Base-by-base conservation (phyloP, 2,113 vertebrate genomes). In the Ammodramus savannarum region DNA sequence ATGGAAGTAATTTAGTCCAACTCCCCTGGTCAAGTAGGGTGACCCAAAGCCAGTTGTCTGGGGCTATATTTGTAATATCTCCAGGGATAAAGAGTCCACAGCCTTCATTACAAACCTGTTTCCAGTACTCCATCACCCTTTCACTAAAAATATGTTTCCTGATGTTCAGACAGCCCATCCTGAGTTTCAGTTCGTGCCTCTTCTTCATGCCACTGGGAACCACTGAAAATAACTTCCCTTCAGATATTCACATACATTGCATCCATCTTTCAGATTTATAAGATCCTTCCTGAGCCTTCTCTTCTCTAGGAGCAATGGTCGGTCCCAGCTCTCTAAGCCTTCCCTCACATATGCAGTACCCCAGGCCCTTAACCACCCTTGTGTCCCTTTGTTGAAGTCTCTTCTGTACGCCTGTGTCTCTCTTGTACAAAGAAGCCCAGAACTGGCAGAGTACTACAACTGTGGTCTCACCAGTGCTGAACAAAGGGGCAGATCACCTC, bases 391-490 rank as follows among this genome's bases (percentile, higher is more conserved):
- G 0, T 9, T 69, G 51, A 65, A 29, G 8, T 61, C 22, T 39
- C 10, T 65, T 20, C n/a, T 44, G 19, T 16, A 8, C 4, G 1
- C 8, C 7, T 0, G 1, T 41, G 29, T 32, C 13, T n/a, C 32
- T 25, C 9, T 17, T 7, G 7, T 10, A 38, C 20, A 43, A 32
- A 57, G 46, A 11, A 66, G 41, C 10, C 51, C 62, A 88, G 71
- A 66, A 79, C 3, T 18, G 79, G 23, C 20, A 7, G 44, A 66
- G 5, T n/a, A 15, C 6, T 31, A 4, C 17, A 39, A 2, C 8
- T 39, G 22, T 41, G 31, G 23, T 16, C 15, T 77, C 76, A 39
- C 16, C 27, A 58, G 34, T 1, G 3, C 9, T 44, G 20, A 52
- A 52, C 14, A 48, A 73, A 71, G 11, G n/a, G 26, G 8, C 52